phyloP scores from a whole-genome alignment of 2,797 vertebrate species.

The Sebastes matsubarae region DNA sequence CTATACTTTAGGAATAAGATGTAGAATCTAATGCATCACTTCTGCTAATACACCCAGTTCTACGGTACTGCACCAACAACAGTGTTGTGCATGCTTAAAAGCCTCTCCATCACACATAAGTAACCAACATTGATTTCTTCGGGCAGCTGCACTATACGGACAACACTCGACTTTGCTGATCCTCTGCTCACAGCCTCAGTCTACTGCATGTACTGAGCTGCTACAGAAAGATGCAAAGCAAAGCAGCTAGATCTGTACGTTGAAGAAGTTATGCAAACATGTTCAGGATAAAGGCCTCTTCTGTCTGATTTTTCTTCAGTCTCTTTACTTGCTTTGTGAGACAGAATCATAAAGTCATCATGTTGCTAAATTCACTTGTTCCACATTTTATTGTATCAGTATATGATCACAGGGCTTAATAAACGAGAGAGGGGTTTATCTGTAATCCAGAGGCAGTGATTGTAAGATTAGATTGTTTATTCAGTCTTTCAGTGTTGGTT shows the following conservation, averaged over 20 bases:
- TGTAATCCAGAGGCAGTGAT: conserved; percentile 65
- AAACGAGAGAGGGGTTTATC: conserved; percentile 53
- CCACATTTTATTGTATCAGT: conserved; percentile 13
- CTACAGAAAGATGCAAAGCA: conserved; percentile 4
- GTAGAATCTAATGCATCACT: neutral
- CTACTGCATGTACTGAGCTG: neutral
- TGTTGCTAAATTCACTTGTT: conserved; percentile 24
- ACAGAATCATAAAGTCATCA: conserved; percentile 21
- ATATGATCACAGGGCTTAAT: conserved; percentile 23
- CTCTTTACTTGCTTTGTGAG: neutral
- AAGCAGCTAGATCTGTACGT: neutral
- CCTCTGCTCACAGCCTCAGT: neutral
- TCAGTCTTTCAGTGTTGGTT: conserved; percentile 31
- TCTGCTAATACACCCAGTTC: neutral
- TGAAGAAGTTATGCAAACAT: neutral
- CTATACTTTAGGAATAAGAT: neutral
- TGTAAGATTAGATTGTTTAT: conserved; percentile 64
- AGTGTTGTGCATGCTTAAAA: conserved; percentile 33
- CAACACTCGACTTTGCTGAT: conserved; percentile 15
- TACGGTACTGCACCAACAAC: neutral
- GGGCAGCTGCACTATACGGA: conserved; percentile 4
- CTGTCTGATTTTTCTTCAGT: neutral
- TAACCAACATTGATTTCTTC: conserved; percentile 43
- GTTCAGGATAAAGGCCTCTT: neutral
- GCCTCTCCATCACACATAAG: conserved; percentile 40